phyloP scores from a whole-genome alignment of 2,888 invertebrate species.

The Mayetiola destructor region DNA sequence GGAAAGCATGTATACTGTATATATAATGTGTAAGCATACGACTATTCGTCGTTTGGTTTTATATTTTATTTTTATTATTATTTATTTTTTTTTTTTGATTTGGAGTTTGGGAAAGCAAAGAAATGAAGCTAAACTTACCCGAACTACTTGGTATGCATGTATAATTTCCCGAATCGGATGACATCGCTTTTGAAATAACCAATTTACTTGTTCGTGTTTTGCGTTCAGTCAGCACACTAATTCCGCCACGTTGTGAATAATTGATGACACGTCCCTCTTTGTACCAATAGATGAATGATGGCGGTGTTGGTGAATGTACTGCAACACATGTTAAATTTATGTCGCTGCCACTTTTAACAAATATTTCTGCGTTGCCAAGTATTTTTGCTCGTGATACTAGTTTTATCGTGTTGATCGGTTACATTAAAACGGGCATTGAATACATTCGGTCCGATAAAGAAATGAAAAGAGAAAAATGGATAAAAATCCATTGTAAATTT shows the following conservation, averaged over 20 bases:
- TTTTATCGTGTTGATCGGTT: no score
- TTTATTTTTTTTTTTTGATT: no score
- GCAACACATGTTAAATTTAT: constrained; percentile 16
- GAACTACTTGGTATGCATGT: not conserved
- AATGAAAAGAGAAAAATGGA: not conserved
- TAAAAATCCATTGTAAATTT: no score
- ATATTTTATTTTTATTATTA: no score
- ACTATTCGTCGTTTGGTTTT: no score
- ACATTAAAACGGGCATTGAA: no score
- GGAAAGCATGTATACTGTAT: no score
- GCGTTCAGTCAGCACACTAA: constrained; percentile 68
- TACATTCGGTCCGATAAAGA: no score
- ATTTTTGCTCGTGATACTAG: constrained; percentile 17
- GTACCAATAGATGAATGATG: constrained; percentile 61
- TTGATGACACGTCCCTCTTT: constrained; percentile 61
- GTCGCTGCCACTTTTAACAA: constrained; percentile 16
- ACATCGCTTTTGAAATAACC: constrained; percentile 56
- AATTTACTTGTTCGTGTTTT: constrained; percentile 63
- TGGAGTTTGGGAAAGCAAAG: not conserved
- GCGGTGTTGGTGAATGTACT: constrained; percentile 35
- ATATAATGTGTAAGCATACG: no score
- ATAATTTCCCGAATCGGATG: not conserved
- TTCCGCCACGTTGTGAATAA: constrained; percentile 64
- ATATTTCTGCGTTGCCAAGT: constrained; percentile 15
- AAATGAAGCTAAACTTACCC: not conserved